Evolutionary conservation across 2,113 vertebrate species (phyloP).

Genomic region (Herpailurus yagouaroundi): DNA sequence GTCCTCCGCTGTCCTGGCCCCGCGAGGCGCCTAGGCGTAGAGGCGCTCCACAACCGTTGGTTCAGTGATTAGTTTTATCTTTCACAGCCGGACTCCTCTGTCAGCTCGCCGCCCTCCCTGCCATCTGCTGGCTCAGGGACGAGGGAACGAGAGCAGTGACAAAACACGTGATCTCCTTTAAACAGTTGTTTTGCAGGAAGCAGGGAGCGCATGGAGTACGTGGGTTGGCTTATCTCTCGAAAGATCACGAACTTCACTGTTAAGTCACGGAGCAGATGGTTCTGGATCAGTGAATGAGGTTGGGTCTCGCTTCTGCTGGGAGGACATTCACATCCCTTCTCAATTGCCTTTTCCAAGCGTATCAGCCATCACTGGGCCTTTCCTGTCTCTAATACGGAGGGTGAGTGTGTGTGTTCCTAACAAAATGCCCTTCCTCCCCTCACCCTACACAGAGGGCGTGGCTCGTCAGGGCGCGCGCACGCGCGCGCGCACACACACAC

Average conservation of each 20-base stretch:
- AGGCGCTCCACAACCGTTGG: neutral
- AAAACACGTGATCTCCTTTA: accelerated
- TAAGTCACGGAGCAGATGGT: neutral
- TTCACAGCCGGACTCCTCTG: neutral
- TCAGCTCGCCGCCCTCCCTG: neutral
- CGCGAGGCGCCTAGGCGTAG: accelerated
- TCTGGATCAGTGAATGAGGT: neutral
- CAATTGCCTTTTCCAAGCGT: neutral
- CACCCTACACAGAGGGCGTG: too few relatives aligned
- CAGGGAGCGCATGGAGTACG: accelerated
- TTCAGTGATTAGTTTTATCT: neutral
- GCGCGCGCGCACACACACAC: neutral
- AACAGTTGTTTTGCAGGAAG: neutral
- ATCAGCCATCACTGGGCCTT: neutral
- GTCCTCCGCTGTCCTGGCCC: neutral
- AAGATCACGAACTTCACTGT: neutral
- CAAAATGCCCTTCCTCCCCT: neutral
- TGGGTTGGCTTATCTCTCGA: too few relatives aligned
- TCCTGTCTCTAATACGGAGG: neutral
- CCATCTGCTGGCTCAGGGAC: accelerated
- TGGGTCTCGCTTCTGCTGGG: neutral
- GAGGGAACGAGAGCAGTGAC: neutral
- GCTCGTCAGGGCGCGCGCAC: too few relatives aligned
- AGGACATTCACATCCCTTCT: neutral
- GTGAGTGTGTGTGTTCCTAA: neutral